Conservation (phyloP, 2,797 vertebrate genomes). For the Heteromormyrus szaboi region DNA sequence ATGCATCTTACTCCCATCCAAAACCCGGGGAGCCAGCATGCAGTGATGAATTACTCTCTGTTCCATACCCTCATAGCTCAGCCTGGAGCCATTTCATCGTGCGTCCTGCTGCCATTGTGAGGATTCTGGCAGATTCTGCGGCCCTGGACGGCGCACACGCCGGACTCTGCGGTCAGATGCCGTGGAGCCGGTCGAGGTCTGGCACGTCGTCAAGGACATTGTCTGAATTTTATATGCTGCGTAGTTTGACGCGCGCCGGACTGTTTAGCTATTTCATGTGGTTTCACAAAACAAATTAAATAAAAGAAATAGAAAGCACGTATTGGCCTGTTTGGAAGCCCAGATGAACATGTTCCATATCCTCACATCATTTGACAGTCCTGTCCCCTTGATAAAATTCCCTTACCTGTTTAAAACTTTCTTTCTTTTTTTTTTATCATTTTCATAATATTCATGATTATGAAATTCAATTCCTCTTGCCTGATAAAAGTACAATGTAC, state of each 20-base stretch:
- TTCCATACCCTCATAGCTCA: conserved; percentile 54
- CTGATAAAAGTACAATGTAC: neutral
- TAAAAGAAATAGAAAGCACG: neutral
- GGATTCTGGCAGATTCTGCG: conserved; percentile 4
- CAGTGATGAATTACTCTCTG: conserved; percentile 40
- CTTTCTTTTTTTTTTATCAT: neutral
- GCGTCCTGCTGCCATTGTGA: neutral
- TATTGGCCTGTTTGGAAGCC: neutral
- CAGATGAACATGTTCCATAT: neutral
- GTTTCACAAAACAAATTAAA: neutral
- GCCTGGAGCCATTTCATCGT: conserved; percentile 7
- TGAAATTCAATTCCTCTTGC: neutral
- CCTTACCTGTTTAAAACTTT: neutral
- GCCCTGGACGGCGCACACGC: neutral
- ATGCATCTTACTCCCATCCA: conserved; percentile 45
- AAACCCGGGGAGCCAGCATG: conserved; percentile 21
- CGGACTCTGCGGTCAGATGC: conserved; percentile 22
- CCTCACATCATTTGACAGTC: neutral
- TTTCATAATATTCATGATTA: neutral
- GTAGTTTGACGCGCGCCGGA: neutral
- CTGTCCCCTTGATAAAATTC: neutral
- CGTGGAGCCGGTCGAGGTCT: conserved; percentile 39
- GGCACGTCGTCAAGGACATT: conserved; percentile 37
- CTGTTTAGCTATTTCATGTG: neutral
- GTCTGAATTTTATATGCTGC: neutral